A percentile compares a stretch with the other conserved stretches of the same genome.
phyloP scores from a whole-genome alignment of 1,140 invertebrate genomes.

The Panagrolaimus sp. region DNA sequence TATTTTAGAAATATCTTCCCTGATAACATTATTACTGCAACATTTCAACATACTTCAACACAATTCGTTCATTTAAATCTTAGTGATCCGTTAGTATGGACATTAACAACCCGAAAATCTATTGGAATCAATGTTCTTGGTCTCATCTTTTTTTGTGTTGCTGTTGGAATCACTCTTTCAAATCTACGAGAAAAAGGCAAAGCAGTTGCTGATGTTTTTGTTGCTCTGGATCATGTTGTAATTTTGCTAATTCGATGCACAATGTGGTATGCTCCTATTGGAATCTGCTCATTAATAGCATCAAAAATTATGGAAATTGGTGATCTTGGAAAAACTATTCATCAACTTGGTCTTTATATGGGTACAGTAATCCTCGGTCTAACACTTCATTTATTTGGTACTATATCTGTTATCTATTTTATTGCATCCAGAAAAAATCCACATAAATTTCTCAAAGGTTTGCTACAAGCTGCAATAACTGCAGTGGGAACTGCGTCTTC shows the following conservation, averaged over 20 bases:
- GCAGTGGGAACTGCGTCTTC: conserved; percentile 81
- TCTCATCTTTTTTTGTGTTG: conserved; percentile 62
- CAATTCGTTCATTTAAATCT: neutral
- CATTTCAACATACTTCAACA: conserved; percentile 29
- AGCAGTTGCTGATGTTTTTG: conserved; percentile 61
- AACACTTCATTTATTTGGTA: conserved; percentile 78
- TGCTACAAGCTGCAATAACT: conserved; percentile 80
- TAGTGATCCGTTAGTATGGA: conserved; percentile 48
- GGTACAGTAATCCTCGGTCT: conserved; percentile 77
- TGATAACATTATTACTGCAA: conserved; percentile 37
- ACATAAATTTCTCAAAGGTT: conserved; percentile 73
- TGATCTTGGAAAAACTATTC: conserved; percentile 71
- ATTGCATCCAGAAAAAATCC: conserved; percentile 72
- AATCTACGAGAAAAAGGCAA: conserved; percentile 57
- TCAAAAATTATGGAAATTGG: conserved; percentile 80
- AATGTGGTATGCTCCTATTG: conserved; percentile 79
- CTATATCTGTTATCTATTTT: conserved; percentile 69
- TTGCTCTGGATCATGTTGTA: conserved; percentile 61
- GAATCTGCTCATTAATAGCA: conserved; percentile 80
- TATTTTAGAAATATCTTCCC: conserved; percentile 54
- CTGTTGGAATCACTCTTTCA: conserved; percentile 62
- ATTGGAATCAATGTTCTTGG: conserved; percentile 37
- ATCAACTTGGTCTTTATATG: conserved; percentile 70
- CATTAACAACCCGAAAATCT: conserved; percentile 25
- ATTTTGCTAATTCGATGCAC: conserved; percentile 70